Evolutionary conservation across 2,888 invertebrate species (phyloP), one percentile per base, ranked within the genome.

Genomic region (Polietes domitor): DNA sequence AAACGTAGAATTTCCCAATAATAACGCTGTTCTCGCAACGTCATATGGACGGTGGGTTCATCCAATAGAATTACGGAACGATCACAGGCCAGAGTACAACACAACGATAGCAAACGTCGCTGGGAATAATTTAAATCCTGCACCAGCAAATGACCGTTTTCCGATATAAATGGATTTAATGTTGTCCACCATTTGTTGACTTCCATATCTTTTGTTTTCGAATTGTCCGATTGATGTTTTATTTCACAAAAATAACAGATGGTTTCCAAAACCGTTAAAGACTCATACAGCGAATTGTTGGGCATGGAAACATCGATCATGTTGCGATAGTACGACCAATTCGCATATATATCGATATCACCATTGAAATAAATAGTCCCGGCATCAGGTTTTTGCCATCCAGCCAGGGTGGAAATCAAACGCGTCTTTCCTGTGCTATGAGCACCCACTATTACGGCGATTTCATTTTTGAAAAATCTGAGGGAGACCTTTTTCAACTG

Each of bases 351-450:
- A 89, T 96, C 94, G 88, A 93, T 94, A 2, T 80, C 55, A 1
- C 95, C 96, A 53, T 94, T 94, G 28, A 96, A 92, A 55, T 92
- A 90, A 0, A 96, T 95, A 6, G 94, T 94, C 0, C 96, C 96
- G 63, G 93, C 92, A 0, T 94, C 93, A 0, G 94, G 94, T 53
- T 94, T 93, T 82, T 94, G 93, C 89, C 95, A 94, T 17, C 95
- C 98, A 74, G 97, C 97, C 63, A 98, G 92, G 94, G 98, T 96
- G 0, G 96, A 96, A 93, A 98, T 96, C 6, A 97, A 96, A 0
- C 98, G 97, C 1, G 97, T 96, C 93, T 98, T 98, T 4, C 98
- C 98, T 65, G 98, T 97, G 1, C 98, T 97, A 78, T 89, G 88
- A 72, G 96, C 96, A 0, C 96, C 96, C 26, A 97, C 92, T 19